These are phyloP conservation scores for Diarsia mendica DNA, from an alignment of 2,888 invertebrate species.

Conservation along the genomic window DNA sequence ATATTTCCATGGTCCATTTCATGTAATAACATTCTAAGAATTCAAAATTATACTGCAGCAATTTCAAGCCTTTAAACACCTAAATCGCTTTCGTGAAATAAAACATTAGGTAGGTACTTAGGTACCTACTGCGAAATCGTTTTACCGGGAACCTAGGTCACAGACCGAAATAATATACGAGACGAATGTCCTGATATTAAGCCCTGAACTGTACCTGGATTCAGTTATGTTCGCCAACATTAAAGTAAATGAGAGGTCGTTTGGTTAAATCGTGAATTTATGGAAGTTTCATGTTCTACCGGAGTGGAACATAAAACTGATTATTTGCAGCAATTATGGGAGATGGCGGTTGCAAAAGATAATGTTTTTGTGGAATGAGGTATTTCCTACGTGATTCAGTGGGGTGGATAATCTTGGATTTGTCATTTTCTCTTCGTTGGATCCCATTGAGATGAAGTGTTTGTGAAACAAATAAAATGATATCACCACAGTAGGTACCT, in stretches of 20 bases:
- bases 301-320: constrained; percentile 23
- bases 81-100: constrained; percentile 34
- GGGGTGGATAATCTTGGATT: constrained; percentile 3
- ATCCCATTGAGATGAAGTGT: neutral
- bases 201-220: constrained; percentile 34
- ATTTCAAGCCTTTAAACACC: constrained; percentile 29
- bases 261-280: constrained; percentile 53
- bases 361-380: constrained; percentile 33
- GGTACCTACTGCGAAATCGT: constrained; percentile 34
- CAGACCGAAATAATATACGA: constrained; percentile 24
- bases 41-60: neutral
- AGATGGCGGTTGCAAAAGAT: constrained; percentile 23
- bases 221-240: constrained; percentile 36
- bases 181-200: constrained; percentile 42
- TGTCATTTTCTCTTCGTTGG: neutral
- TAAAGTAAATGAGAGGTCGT: constrained; percentile 44
- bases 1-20: constrained; percentile 1
- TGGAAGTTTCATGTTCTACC: constrained; percentile 55
- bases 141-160: constrained; percentile 34
- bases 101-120: too few relatives aligned
- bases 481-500: too few relatives aligned
- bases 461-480: neutral
- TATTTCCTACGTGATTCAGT: neutral
- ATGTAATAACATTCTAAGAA: constrained; percentile 16
- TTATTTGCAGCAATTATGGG: constrained; percentile 47